Evolutionary conservation across 1,140 invertebrate species (phyloP), one percentile per base, ranked within the genome.

Genomic region (Drosophila sucinea): DNA sequence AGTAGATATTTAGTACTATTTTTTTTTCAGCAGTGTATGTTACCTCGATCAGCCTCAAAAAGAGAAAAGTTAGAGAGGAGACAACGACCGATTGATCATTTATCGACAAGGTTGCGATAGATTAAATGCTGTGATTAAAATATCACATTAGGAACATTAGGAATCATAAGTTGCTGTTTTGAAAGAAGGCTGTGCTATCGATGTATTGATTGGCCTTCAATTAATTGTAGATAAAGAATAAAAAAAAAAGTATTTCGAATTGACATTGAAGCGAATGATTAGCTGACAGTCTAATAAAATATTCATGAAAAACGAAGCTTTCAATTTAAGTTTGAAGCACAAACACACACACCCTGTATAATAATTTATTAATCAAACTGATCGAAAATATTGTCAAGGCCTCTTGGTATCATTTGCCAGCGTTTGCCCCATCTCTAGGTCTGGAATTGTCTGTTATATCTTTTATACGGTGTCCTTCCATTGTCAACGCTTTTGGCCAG

Each of bases 401-500:
- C 10, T 51, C 23, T 27, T 27, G 6, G 10, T 51, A 47, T 23
- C 44, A 25, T n/a, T 7, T 23, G 0, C 4, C 1, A 51, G 4
- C 6, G 35, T 3, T 38, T 51, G 44, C 23, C 23, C 27, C 44
- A 51, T 51, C 44, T 51, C 44, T 51, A 51, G 23, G 35, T 38
- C 35, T 38, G 11, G 35, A 38, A 58, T 17, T 58, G 32, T 58
- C 32, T 4, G 8, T 51, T 51, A 51, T 27, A 51, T 58, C 32
- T 4, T 23, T 51, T 51, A 51, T 27, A 51, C 44, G 6, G 44
- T 44, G 55, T 47, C 41, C 62, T 61, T 61, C 61, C 61, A 67
- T 73, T 73, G 74, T 72, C 70, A 67, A 63, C 60, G 69, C n/a
- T 51, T 67, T 41, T 62, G 33, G 44, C 8, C 44, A 27, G 65